Evolutionary conservation across 2,797 vertebrate species (phyloP), one percentile per base, ranked within the genome.

Genomic region (Muscicapa striata): DNA sequence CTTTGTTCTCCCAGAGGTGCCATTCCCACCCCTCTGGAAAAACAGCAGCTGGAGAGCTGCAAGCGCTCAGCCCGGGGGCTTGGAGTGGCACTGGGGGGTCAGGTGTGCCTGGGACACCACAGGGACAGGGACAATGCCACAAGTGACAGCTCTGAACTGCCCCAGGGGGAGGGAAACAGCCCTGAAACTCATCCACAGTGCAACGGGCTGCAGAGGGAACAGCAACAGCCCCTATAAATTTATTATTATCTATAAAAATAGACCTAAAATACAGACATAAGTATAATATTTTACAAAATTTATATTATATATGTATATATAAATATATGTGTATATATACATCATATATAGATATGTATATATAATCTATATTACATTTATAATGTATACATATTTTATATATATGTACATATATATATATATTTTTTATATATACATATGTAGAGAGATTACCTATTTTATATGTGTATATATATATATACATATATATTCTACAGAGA

Each of bases 181-280:
- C 18, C 41, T 34, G 8, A 11, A 9, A 43, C 20, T 54, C 2
- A 43, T 5, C 41, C 55, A 49, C 48, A 48, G 46, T 11, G 16
- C 23, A 30, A 6, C 0, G 10, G 46, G 49, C 24, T 83, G 34
- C n/a, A 5, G 7, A 21, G 41, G 9, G 46, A 40, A 21, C 10
- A 30, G 26, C 11, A 57, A 54, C 54, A 24, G 16, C 30, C 19
- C 16, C 16, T 20, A 0, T 6, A 1, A 4, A 3, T 19, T 11
- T 29, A 17, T 45, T 6, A 38, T 32, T 16, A 9, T 10, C 10
- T 26, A 10, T 24, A 36, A 13, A 49, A 30, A 15, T 0, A 45
- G 3, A 72, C 8, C 23, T 48, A 16, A 48, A 63, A 63, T 40
- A 19, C 0, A 38, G 15, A 38, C 2, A 61, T 29, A n/a, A n/a